Base-by-base conservation (phyloP, 1,140 invertebrate genomes). In the Luehdorfia chinensis region DNA sequence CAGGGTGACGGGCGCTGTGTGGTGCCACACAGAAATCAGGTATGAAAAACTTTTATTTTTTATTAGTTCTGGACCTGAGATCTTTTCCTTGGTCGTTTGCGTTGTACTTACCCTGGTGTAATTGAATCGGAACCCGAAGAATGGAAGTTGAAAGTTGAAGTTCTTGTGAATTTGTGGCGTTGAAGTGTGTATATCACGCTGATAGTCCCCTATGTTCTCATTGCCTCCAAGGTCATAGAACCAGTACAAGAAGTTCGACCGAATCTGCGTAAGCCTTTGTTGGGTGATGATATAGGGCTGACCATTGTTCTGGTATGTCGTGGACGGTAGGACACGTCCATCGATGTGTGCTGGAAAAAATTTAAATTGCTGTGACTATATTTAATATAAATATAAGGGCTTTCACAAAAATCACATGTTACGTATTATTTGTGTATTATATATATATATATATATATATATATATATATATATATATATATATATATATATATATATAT, bases 41-140 rank as follows among this genome's bases (percentile, higher is more conserved):
- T n/a, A n/a, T n/a, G n/a, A n/a, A n/a, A n/a, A n/a, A n/a, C n/a
- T n/a, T n/a, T n/a, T n/a, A n/a, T n/a, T n/a, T n/a, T n/a, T n/a
- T n/a, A n/a, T n/a, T n/a, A n/a, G n/a, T n/a, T n/a, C n/a, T n/a
- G n/a, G n/a, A n/a, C n/a, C n/a, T n/a, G n/a, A n/a, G n/a, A n/a
- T n/a, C n/a, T n/a, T n/a, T n/a, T n/a, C n/a, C n/a, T n/a, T n/a
- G n/a, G n/a, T n/a, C n/a, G n/a, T n/a, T n/a, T n/a, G n/a, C n/a
- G n/a, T n/a, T n/a, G n/a, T n/a, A 87, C 88, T 88, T 73, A 97
- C 95, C 81, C 95, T 90, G 0, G 96, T 97, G 62, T 98, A 98
- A 85, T 97, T 97, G 69, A 93, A 98, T 56, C 95, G 90, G 61
- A 97, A 98, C 0, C 96, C 97, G 68, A 93, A 98, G 86, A 97